Conservation (phyloP, 1,140 invertebrate genomes). For the Drosophila bifasciata region DNA sequence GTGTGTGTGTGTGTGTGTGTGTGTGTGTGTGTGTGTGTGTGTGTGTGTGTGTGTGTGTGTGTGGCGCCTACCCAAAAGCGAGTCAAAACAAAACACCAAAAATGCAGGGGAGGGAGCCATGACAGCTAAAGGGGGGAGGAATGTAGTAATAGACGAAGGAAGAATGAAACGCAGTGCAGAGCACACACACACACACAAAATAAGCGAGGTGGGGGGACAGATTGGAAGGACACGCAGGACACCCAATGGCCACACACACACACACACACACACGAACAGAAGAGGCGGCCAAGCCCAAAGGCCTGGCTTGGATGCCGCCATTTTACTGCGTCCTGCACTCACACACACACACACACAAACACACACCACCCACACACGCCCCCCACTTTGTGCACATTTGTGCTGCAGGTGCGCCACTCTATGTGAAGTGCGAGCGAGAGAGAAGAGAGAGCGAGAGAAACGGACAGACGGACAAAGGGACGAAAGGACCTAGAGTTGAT, state of each 20-base stretch:
- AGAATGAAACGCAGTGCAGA: constrained; percentile 31
- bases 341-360: constrained; percentile 17
- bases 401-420: constrained; percentile 66
- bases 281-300: constrained; percentile 53
- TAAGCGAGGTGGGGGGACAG: too few species aligned
- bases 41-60: too few species aligned
- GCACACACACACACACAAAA: constrained; percentile 49
- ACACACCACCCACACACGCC: constrained; percentile 36
- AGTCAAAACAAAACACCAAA: constrained; percentile 1
- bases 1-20: not conserved
- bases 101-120: constrained; percentile 1
- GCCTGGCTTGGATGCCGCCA: constrained; percentile 65
- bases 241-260: not conserved
- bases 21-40: constrained; percentile 5
- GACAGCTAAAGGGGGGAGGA: too few species aligned
- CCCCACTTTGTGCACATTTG: constrained; percentile 57
- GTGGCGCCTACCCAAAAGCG: too few species aligned
- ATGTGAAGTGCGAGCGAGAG: not conserved
- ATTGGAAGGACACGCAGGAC: too few species aligned
- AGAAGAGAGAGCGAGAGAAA: not conserved
- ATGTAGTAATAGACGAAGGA: not conserved
- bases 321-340: constrained; percentile 70
- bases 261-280: constrained; percentile 25
- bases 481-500: constrained; percentile 60
- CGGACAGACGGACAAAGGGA: constrained; percentile 19